phyloP scores from a whole-genome alignment of 2,797 vertebrate species.

The Microchirus variegatus region DNA sequence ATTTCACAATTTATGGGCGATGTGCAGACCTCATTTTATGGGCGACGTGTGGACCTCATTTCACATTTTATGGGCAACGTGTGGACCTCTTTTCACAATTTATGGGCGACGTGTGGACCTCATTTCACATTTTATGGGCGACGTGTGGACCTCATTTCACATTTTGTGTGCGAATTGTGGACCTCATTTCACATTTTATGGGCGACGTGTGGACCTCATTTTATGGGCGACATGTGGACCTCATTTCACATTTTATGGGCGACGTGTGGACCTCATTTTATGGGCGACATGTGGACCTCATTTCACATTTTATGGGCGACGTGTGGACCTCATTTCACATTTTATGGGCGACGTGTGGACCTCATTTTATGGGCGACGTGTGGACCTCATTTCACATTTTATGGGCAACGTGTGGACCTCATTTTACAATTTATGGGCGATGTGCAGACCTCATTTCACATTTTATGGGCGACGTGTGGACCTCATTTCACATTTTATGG shows the following conservation, averaged over 20 bases:
- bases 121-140: slow-evolving; percentile 3
- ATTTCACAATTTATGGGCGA: slow-evolving; percentile 2
- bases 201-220: not conserved
- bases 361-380: slow-evolving; percentile 2
- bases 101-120: slow-evolving; percentile 1
- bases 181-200: slow-evolving; percentile 5
- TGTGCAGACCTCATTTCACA: not conserved
- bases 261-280: slow-evolving; percentile 1
- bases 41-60: slow-evolving; percentile 1
- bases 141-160: not conserved
- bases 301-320: slow-evolving; percentile 2
- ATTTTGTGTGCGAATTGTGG: not conserved
- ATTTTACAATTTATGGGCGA: slow-evolving; percentile 2
- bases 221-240: slow-evolving; percentile 1
- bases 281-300: not conserved
- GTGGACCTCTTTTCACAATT: slow-evolving; percentile 1
- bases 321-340: not conserved
- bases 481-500: slow-evolving; percentile 5
- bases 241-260: slow-evolving; percentile 1
- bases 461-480: not conserved
- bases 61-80: not conserved
- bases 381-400: slow-evolving; percentile 2
- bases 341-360: slow-evolving; percentile 1
- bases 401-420: slow-evolving; percentile 1
- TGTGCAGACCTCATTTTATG: not conserved